These are phyloP conservation scores for Noctua janthina DNA, from an alignment of 2,888 invertebrate genomes.

Conservation along the genomic window DNA sequence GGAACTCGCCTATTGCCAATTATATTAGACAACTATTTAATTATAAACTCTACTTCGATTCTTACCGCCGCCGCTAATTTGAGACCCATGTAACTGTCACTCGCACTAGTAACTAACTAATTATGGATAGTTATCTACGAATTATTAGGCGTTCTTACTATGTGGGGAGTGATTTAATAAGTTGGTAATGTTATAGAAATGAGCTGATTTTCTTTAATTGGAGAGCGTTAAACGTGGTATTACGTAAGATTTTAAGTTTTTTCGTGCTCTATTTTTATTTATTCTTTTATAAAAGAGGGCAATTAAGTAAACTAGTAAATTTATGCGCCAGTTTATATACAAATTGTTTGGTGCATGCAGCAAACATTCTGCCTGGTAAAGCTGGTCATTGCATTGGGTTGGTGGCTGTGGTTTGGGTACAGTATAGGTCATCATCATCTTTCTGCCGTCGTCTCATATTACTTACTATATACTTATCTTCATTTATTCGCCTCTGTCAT, in stretches of 20 bases:
- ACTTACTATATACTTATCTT: not conserved
- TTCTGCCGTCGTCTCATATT: not conserved
- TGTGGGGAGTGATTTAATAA: conserved; percentile 78
- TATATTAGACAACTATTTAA: conserved; percentile 89
- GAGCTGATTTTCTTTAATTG: conserved; percentile 74
- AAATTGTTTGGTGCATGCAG: not conserved
- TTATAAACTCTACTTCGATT: conserved; percentile 80
- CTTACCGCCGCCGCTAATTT: conserved; percentile 75
- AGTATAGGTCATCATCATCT: not conserved
- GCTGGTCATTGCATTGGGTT: not conserved
- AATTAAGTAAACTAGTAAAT: too few relatives aligned
- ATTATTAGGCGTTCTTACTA: conserved; percentile 76
- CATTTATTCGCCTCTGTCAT: not conserved
- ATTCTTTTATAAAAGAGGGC: conserved; percentile 3
- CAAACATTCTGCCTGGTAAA: not conserved
- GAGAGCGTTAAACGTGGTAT: conserved; percentile 45
- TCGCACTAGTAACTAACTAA: conserved; percentile 72
- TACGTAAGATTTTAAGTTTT: not conserved
- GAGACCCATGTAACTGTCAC: conserved; percentile 74
- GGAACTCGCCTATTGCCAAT: conserved; percentile 89
- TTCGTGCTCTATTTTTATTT: conserved; percentile 21
- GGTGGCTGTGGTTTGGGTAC: not conserved
- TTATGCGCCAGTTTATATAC: not conserved
- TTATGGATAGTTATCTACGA: conserved; percentile 80
- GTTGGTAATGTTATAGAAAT: conserved; percentile 72